These are phyloP conservation scores for Physocephala rufipes DNA, from an alignment of 2,888 invertebrate genomes.

Conservation along the genomic window DNA sequence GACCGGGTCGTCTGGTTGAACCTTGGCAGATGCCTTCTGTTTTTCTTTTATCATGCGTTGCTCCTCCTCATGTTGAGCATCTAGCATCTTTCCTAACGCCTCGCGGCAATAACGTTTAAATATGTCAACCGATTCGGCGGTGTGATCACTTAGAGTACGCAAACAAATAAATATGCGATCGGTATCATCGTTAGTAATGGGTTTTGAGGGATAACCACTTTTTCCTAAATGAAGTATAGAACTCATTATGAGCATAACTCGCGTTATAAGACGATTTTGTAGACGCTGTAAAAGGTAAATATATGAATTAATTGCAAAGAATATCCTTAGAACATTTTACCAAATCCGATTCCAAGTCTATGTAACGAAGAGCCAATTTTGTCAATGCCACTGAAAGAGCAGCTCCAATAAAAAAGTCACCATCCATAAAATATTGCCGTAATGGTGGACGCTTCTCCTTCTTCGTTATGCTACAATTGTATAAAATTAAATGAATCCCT, in stretches of 20 bases:
- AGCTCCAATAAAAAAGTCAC: slow-evolving; percentile 96
- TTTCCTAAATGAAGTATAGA: slow-evolving; percentile 87
- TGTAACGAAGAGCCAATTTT: slow-evolving; percentile 84
- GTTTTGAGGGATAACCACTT: slow-evolving; percentile 75
- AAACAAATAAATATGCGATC: slow-evolving; percentile 89
- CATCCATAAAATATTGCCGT: slow-evolving; percentile 88
- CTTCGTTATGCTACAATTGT: slow-evolving; percentile 67
- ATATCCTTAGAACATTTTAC: slow-evolving; percentile 40
- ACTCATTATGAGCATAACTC: slow-evolving; percentile 89
- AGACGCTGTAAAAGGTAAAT: slow-evolving; percentile 43
- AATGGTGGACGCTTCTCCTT: slow-evolving; percentile 81
- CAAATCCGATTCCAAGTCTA: slow-evolving; percentile 65
- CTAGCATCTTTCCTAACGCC: slow-evolving; percentile 84
- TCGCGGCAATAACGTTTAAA: slow-evolving; percentile 79
- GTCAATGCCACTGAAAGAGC: slow-evolving; percentile 90
- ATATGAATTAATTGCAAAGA: neutral
- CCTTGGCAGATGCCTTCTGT: slow-evolving; percentile 73
- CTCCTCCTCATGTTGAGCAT: slow-evolving; percentile 75
- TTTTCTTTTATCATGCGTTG: slow-evolving; percentile 69
- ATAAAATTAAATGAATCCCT: neutral
- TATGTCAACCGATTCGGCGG: slow-evolving; percentile 74
- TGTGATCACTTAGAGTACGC: slow-evolving; percentile 76
- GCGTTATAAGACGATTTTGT: slow-evolving; percentile 75
- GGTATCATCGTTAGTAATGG: slow-evolving; percentile 94
- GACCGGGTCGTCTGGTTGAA: slow-evolving; percentile 90